These are phyloP conservation scores for Actinopyga echinites DNA, from an alignment of 53 echinoderm and acorn worm genomes.

Conservation along the genomic window DNA sequence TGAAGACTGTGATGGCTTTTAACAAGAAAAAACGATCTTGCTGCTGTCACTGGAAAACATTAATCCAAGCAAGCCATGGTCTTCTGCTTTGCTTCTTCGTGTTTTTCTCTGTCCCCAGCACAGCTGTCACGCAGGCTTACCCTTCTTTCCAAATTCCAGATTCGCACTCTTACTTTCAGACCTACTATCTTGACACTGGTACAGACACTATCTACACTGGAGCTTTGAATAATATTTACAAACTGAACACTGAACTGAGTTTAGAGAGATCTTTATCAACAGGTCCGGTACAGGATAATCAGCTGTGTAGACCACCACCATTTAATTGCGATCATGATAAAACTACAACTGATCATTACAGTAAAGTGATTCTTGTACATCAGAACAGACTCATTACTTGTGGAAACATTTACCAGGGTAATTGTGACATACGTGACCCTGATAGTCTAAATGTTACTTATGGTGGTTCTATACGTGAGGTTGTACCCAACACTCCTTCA, in stretches of 20 bases:
- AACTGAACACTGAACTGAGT: constrained; percentile 41
- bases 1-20: too few relatives aligned
- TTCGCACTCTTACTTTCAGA: neutral
- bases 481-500: too few relatives aligned
- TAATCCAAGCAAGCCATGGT: too few relatives aligned
- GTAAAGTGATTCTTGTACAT: constrained; percentile 71
- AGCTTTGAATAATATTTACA: constrained; percentile 50
- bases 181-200: neutral
- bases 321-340: too few relatives aligned
- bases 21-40: too few relatives aligned
- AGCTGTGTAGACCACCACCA: constrained; percentile 55
- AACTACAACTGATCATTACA: constrained; percentile 64
- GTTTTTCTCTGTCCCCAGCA: too few relatives aligned
- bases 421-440: too few relatives aligned
- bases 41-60: too few relatives aligned
- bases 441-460: constrained; percentile 36
- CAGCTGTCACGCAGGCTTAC: too few relatives aligned
- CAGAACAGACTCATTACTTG: too few relatives aligned
- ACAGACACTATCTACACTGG: constrained; percentile 29
- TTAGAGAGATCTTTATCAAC: constrained; percentile 16
- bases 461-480: constrained; percentile 36
- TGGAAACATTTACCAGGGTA: too few relatives aligned
- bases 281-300: constrained; percentile 64
- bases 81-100: too few relatives aligned
- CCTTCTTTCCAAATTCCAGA: constrained; percentile 2